Evolutionary conservation across 1,140 invertebrate genomes (phyloP).

Genomic region (Drosophila quadrilineata): DNA sequence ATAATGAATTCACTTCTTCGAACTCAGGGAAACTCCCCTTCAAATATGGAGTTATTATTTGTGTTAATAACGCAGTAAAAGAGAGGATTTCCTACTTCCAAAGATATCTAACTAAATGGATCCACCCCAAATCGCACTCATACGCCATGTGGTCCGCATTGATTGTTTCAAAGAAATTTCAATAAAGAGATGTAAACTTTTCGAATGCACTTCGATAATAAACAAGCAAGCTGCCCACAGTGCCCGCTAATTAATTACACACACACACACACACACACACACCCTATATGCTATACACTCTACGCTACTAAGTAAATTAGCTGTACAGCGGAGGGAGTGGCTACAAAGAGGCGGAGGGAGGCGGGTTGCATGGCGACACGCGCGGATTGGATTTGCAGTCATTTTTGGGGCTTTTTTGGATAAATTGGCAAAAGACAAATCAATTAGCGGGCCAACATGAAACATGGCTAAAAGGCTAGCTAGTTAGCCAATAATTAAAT

Average conservation of each 20-base stretch:
- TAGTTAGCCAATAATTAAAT: slow-evolving; percentile 24
- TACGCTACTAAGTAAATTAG: slow-evolving; percentile 12
- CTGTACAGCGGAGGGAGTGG: too few species aligned
- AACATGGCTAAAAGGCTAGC: slow-evolving; percentile 19
- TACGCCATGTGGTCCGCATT: slow-evolving; percentile 27
- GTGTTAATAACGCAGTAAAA: too few species aligned
- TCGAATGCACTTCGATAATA: slow-evolving; percentile 36
- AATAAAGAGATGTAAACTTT: slow-evolving; percentile 38
- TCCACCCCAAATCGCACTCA: slow-evolving; percentile 1
- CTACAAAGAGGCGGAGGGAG: too few species aligned
- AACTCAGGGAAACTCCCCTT: too few species aligned
- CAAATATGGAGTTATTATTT: too few species aligned
- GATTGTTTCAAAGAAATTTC: slow-evolving; percentile 23
- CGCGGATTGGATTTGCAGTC: slow-evolving; percentile 6
- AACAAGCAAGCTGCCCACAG: background rate
- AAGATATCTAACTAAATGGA: too few species aligned
- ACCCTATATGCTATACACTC: background rate
- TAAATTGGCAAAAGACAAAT: slow-evolving; percentile 22
- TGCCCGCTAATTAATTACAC: slow-evolving; percentile 20
- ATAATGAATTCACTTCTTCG: too few species aligned
- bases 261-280: background rate
- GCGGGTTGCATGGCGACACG: too few species aligned
- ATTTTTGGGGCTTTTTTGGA: background rate
- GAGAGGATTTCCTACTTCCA: too few species aligned
- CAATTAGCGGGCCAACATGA: slow-evolving; percentile 22